Evolutionary conservation across 2,797 vertebrate species (phyloP).

Genomic region (Phrynocephalus guinanensis): DNA sequence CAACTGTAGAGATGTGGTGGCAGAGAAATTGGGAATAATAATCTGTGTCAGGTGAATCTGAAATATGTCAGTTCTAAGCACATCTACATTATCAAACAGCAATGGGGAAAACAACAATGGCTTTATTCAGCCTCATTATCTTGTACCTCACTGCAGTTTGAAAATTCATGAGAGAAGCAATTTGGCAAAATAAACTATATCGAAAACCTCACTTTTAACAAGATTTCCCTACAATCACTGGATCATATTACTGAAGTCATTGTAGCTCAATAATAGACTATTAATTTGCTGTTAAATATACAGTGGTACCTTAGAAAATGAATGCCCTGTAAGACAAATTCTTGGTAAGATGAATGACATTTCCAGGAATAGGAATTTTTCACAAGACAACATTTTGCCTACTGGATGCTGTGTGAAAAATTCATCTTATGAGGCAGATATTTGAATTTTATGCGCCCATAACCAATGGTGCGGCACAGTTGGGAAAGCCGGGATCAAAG

Average conservation of each 20-base stretch:
- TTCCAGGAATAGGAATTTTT: too few species aligned
- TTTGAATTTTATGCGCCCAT: too few species aligned
- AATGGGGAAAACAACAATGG: not conserved
- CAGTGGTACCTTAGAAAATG: too few species aligned
- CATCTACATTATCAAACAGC: not conserved
- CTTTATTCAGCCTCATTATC: constrained; percentile 46
- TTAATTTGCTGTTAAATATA: constrained; percentile 66
- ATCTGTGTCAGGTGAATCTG: not conserved
- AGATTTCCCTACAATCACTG: constrained; percentile 41
- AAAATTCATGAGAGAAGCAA: constrained; percentile 54
- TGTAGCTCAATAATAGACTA: constrained; percentile 62
- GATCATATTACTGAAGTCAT: constrained; percentile 55
- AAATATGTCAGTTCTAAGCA: not conserved
- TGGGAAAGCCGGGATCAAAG: too few species aligned
- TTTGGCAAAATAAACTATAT: constrained; percentile 59
- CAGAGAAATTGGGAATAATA: not conserved
- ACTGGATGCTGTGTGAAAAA: too few species aligned
- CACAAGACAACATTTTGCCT: too few species aligned
- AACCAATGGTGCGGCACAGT: too few species aligned
- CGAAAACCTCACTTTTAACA: constrained; percentile 44
- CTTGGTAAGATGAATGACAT: too few species aligned
- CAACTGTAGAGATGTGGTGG: not conserved
- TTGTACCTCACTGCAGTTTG: constrained; percentile 55
- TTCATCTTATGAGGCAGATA: too few species aligned
- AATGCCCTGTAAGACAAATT: too few species aligned